Conservation (phyloP, 1,140 invertebrate genomes). For the Drosophila orena region DNA sequence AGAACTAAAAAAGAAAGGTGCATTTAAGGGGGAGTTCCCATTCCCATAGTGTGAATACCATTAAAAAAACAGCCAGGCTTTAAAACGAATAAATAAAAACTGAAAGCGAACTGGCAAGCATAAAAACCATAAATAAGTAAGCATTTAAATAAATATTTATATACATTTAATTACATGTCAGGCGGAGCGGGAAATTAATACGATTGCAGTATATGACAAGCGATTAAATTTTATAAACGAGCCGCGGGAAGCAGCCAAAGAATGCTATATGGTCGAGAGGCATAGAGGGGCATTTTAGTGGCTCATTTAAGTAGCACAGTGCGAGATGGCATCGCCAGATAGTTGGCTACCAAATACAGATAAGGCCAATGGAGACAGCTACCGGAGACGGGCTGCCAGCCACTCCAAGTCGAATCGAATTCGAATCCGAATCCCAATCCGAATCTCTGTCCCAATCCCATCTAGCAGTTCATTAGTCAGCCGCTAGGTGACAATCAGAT, state of each 20-base stretch:
- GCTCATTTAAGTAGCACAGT: conserved; percentile 72
- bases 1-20: conserved; percentile 1
- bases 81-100: conserved; percentile 18
- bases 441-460: conserved; percentile 6
- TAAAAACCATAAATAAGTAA: conserved; percentile 65
- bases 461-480: conserved; percentile 75
- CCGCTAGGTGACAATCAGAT: conserved; percentile 80
- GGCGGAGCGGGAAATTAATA: conserved; percentile 60
- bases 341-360: conserved; percentile 60
- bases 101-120: conserved; percentile 14
- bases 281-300: conserved; percentile 20
- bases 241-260: background rate
- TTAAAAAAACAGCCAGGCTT: background rate
- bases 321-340: conserved; percentile 67
- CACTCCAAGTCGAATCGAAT: conserved; percentile 17
- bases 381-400: conserved; percentile 43
- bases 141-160: conserved; percentile 81
- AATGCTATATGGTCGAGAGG: conserved; percentile 35
- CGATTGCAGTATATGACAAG: conserved; percentile 81
- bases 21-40: conserved; percentile 16
- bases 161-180: conserved; percentile 73
- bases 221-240: conserved; percentile 72
- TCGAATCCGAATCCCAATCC: conserved; percentile 24
- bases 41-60: background rate
- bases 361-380: conserved; percentile 59